A percentile compares a stretch with the other conserved stretches of the same genome.
Conservation (phyloP, 2,888 invertebrate genomes). For the Drosophila incognita region DNA sequence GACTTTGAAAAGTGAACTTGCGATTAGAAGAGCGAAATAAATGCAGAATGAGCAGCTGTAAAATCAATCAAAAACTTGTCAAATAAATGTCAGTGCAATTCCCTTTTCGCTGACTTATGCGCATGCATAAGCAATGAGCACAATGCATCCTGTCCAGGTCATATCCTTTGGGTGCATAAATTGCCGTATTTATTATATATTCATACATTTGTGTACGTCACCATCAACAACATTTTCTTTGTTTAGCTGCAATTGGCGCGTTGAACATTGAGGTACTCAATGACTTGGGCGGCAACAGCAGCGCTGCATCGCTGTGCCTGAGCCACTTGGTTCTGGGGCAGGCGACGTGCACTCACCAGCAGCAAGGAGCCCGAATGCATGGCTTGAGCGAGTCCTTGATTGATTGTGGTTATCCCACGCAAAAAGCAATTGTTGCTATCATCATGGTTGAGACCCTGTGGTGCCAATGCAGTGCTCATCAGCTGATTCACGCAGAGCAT, state of each 20-base stretch:
- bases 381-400: conserved; percentile 61
- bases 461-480: conserved; percentile 20
- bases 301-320: conserved; percentile 58
- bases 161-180: conserved; percentile 71
- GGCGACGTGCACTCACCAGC: conserved; percentile 59
- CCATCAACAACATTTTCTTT: conserved; percentile 17
- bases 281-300: conserved; percentile 51
- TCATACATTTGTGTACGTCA: conserved; percentile 44
- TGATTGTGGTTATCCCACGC: conserved; percentile 63
- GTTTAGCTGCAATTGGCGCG: conserved; percentile 56
- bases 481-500: conserved; percentile 44
- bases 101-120: conserved; percentile 34
- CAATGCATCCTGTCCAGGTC: conserved; percentile 53
- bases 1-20: conserved; percentile 72
- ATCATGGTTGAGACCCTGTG: conserved; percentile 40
- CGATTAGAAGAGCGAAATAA: conserved; percentile 53
- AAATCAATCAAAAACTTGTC: conserved; percentile 83
- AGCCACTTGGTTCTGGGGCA: conserved; percentile 48
- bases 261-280: conserved; percentile 42
- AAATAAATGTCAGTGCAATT: conserved; percentile 78
- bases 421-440: conserved; percentile 63
- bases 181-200: conserved; percentile 44
- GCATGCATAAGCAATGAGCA: conserved; percentile 68
- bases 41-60: conserved; percentile 74
- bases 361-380: conserved; percentile 64